phyloP scores from a whole-genome alignment of 2,888 invertebrate genomes.

The Adela reaumurella region DNA sequence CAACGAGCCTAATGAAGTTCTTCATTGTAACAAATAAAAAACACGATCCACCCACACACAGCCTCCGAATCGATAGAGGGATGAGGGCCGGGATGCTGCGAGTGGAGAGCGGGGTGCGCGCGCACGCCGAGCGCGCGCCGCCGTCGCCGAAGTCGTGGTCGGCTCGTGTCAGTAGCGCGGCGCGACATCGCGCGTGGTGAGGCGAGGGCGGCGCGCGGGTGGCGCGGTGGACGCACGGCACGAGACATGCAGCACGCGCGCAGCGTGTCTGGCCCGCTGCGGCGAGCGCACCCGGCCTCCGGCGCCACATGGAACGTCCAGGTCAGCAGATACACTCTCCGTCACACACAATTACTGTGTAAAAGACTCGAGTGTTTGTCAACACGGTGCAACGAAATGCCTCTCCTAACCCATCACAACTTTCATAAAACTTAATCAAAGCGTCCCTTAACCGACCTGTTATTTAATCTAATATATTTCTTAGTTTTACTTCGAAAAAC shows the following conservation, averaged over 20 bases:
- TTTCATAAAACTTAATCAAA: no score
- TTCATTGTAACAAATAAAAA: not conserved
- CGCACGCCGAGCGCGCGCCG: constrained; percentile 24
- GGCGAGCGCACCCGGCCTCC: constrained; percentile 72
- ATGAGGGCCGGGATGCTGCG: not conserved
- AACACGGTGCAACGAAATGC: not conserved
- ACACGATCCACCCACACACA: not conserved
- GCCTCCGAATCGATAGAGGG: not conserved
- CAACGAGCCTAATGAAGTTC: not conserved
- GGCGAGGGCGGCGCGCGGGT: constrained; percentile 11
- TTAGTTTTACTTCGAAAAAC: no score
- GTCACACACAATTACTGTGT: not conserved
- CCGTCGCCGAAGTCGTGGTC: constrained; percentile 12
- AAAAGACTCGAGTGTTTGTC: not conserved
- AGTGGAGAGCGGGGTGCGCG: constrained; percentile 29
- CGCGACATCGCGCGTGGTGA: constrained; percentile 8
- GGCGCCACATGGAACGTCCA: constrained; percentile 84
- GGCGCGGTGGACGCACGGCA: constrained; percentile 16
- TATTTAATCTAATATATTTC: no score
- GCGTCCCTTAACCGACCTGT: not conserved
- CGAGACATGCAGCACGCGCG: constrained; percentile 48
- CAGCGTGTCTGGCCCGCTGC: constrained; percentile 57
- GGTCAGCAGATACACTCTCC: constrained; percentile 28
- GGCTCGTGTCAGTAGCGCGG: no score
- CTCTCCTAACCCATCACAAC: no score